These are phyloP conservation scores for Hylaea fasciaria DNA, from an alignment of 2,888 invertebrate species.

Conservation along the genomic window DNA sequence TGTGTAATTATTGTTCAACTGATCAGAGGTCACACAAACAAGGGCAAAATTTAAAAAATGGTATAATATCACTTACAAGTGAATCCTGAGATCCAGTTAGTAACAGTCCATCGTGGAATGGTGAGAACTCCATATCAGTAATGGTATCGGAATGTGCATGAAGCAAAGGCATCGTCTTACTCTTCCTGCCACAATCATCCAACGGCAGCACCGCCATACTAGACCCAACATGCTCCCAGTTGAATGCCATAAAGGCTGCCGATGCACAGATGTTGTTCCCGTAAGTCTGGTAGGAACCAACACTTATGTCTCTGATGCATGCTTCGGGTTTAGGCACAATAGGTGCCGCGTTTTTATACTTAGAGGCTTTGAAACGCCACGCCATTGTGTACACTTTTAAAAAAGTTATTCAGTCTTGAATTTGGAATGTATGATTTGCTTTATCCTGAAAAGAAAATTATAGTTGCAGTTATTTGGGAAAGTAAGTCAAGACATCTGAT, in stretches of 20 bases:
- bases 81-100: slow-evolving; percentile 96
- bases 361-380: slow-evolving; percentile 98
- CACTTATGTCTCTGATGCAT: slow-evolving; percentile 94
- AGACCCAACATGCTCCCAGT: slow-evolving; percentile 96
- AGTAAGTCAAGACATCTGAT: neutral
- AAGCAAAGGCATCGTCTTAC: slow-evolving; percentile 93
- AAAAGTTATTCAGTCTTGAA: slow-evolving; percentile 74
- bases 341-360: slow-evolving; percentile 99
- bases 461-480: neutral
- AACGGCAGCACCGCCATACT: slow-evolving; percentile 95
- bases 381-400: slow-evolving; percentile 87
- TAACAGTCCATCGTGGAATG: slow-evolving; percentile 96
- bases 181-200: slow-evolving; percentile 94
- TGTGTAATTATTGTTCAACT: too few species aligned
- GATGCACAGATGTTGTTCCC: slow-evolving; percentile 98
- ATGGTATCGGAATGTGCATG: slow-evolving; percentile 96
- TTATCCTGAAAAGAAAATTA: slow-evolving; percentile 57
- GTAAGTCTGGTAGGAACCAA: slow-evolving; percentile 96
- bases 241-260: slow-evolving; percentile 97
- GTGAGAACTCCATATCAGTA: slow-evolving; percentile 97
- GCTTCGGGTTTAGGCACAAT: slow-evolving; percentile 98
- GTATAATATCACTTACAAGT: slow-evolving; percentile 80
- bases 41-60: too few species aligned
- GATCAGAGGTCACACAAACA: too few species aligned
- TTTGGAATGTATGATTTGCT: slow-evolving; percentile 73